Percentiles rank a stretch among this genome's conserved stretches.
Conservation (phyloP, 2,113 vertebrate genomes). For the Malaclemys terrapin region DNA sequence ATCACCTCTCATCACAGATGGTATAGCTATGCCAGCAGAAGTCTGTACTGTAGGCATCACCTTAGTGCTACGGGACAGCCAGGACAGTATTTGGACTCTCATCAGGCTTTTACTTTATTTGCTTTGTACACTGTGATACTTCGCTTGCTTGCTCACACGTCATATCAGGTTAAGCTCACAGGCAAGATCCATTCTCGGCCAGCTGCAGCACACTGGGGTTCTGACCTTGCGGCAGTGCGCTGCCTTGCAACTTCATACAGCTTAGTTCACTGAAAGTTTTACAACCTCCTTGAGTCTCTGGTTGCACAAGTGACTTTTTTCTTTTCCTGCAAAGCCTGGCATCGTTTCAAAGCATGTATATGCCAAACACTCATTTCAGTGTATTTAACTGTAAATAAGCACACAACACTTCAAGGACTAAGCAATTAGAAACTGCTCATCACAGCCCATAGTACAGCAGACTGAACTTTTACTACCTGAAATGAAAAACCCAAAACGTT, state of each 20-base stretch:
- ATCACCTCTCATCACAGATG: slow-evolving; percentile 16
- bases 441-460: neutral
- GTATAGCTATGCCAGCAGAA: neutral
- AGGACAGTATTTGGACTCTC: neutral
- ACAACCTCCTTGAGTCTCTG: neutral
- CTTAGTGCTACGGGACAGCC: neutral
- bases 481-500: neutral
- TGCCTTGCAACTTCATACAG: neutral
- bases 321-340: neutral
- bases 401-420: neutral
- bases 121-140: rapidly evolving
- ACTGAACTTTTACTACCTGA: slow-evolving; percentile 33
- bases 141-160: neutral
- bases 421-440: slow-evolving; percentile 7
- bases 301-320: neutral
- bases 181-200: neutral
- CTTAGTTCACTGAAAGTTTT: neutral
- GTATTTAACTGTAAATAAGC: slow-evolving; percentile 14
- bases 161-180: neutral
- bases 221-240: neutral
- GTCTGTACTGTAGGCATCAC: neutral
- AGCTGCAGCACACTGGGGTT: neutral
- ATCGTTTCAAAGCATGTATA: neutral
- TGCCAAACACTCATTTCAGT: slow-evolving; percentile 11
- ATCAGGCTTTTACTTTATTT: neutral